Conservation (phyloP, 2,888 invertebrate genomes). For the Megamerina dolium region DNA sequence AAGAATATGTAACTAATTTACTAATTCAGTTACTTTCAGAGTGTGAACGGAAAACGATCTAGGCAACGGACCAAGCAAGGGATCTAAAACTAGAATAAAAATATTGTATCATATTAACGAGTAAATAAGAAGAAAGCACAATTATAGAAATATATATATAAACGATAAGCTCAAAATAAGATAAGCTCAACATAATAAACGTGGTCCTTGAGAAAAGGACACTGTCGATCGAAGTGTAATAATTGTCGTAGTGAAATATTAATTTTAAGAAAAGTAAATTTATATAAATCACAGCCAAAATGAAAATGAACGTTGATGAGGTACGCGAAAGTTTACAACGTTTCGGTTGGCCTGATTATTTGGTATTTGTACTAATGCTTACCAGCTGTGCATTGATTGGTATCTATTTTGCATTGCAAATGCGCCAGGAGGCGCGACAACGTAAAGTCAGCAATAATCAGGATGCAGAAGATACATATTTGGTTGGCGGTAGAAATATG, state of each 20-base stretch:
- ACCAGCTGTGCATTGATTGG: slow-evolving; percentile 71
- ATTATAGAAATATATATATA: too few species aligned
- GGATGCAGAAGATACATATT: slow-evolving; percentile 54
- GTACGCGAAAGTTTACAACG: slow-evolving; percentile 54
- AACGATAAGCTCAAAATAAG: too few species aligned
- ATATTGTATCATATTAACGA: neutral
- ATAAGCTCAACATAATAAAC: too few species aligned
- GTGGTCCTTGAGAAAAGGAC: too few species aligned
- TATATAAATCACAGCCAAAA: slow-evolving; percentile 1
- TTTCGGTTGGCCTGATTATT: slow-evolving; percentile 70
- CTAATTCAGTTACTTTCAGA: slow-evolving; percentile 26
- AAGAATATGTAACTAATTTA: slow-evolving; percentile 25
- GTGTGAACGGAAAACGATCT: slow-evolving; percentile 16
- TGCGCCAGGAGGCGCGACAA: slow-evolving; percentile 49
- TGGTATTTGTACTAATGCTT: slow-evolving; percentile 72
- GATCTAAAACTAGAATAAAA: neutral
- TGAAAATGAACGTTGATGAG: slow-evolving; percentile 43
- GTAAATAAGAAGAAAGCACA: neutral
- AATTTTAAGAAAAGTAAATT: neutral
- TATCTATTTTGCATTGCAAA: slow-evolving; percentile 73
- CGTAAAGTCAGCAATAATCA: slow-evolving; percentile 33
- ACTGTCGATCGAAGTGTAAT: too few species aligned
- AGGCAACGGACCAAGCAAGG: neutral
- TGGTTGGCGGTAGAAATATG: slow-evolving; percentile 65
- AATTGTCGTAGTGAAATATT: neutral